Conservation (phyloP, 1,140 invertebrate species). For the Caenorhabditis brenneri region DNA sequence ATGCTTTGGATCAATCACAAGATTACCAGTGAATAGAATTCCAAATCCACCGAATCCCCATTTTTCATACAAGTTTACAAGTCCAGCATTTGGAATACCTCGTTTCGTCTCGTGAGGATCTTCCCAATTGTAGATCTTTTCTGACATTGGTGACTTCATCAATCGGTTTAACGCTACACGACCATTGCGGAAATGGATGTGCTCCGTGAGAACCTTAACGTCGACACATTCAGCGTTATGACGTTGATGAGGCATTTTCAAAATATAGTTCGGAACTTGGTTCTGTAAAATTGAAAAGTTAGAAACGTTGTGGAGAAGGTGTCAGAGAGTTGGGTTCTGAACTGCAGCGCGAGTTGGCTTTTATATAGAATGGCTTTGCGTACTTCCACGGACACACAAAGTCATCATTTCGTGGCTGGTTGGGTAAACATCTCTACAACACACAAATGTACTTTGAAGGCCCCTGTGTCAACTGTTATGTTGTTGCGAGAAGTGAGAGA, state of each 20-base stretch:
- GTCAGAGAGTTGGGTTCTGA: background rate
- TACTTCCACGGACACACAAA: background rate
- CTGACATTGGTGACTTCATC: constrained; percentile 2
- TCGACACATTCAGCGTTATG: background rate
- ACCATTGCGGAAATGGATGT: constrained; percentile 17
- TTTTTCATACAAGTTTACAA: constrained; percentile 3
- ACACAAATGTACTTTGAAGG: constrained; percentile 16
- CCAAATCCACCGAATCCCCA: constrained; percentile 34
- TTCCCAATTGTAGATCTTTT: constrained; percentile 35
- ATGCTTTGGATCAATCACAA: constrained; percentile 3
- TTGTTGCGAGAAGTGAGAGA: background rate
- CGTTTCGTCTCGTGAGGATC: constrained; percentile 3
- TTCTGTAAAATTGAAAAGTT: background rate
- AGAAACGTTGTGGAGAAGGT: background rate
- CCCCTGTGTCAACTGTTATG: background rate
- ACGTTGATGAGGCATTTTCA: background rate
- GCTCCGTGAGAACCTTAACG: background rate
- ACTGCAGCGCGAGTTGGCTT: background rate
- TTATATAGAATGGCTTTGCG: background rate
- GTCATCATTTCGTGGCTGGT: constrained; percentile 24
- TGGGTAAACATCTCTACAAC: background rate
- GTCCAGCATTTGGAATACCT: background rate
- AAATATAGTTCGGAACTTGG: background rate
- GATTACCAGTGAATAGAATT: constrained; percentile 5
- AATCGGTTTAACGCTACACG: constrained; percentile 3